Evolutionary conservation across 2,888 invertebrate species (phyloP).

Genomic region (Lasioglossum villosulum): DNA sequence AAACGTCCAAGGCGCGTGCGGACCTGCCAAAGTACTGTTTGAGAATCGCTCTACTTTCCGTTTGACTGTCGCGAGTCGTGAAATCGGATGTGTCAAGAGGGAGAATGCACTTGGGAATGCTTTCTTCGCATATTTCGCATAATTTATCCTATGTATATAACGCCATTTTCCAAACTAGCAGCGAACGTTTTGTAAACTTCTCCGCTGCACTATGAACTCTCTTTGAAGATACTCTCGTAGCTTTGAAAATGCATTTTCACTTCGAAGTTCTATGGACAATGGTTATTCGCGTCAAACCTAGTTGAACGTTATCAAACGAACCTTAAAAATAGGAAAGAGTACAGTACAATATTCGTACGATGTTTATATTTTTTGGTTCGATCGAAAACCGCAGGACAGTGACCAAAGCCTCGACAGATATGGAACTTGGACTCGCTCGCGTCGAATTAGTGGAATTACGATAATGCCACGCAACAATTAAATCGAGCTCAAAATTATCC

Average conservation of each 20-base stretch:
- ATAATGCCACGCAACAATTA: neutral
- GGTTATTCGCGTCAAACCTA: neutral
- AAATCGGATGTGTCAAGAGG: neutral
- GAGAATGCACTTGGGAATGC: neutral
- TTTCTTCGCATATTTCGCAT: neutral
- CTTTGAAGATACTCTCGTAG: too few species aligned
- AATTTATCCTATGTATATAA: neutral
- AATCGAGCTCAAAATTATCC: constrained; percentile 29
- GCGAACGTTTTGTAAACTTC: neutral
- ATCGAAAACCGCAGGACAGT: neutral
- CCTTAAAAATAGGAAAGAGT: neutral
- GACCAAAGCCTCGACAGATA: neutral
- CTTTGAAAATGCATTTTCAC: neutral
- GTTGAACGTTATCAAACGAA: neutral
- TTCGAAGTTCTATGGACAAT: neutral
- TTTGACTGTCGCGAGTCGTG: neutral
- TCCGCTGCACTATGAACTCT: neutral
- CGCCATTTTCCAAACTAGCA: neutral
- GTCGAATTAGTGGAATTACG: neutral
- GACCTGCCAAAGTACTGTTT: constrained; percentile 46
- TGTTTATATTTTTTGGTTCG: neutral
- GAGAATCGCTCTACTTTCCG: constrained; percentile 41
- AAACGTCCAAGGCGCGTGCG: constrained; percentile 44
- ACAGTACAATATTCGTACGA: neutral
- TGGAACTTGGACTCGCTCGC: neutral